phyloP scores from a whole-genome alignment of 2,113 vertebrate genomes.

The Protomyctophum bolini region DNA sequence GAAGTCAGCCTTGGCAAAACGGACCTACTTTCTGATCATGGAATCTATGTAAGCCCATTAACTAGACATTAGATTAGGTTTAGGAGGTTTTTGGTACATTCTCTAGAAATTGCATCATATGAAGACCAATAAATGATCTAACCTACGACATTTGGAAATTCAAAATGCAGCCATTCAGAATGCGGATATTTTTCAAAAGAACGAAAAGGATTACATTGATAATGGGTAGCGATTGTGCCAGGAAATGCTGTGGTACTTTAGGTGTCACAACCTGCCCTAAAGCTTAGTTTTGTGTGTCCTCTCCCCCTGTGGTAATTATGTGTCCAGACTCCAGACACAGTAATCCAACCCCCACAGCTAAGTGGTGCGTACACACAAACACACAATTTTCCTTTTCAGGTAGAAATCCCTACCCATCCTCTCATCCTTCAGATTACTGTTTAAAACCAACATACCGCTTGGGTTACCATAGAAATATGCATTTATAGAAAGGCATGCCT shows the following conservation, averaged over 20 bases:
- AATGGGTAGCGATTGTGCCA: not conserved
- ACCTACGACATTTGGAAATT: not conserved
- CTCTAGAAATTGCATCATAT: constrained; percentile 52
- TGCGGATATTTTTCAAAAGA: not conserved
- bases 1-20: constrained; percentile 32
- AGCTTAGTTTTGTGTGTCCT: constrained; percentile 4
- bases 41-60: constrained; percentile 53
- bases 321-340: constrained; percentile 48
- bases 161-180: not conserved
- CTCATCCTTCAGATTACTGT: not conserved
- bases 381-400: constrained; percentile 41
- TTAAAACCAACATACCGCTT: constrained; percentile 7
- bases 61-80: constrained; percentile 33
- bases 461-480: constrained; percentile 36
- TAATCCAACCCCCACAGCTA: constrained; percentile 49
- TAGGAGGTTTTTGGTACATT: not conserved
- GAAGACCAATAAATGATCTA: not conserved
- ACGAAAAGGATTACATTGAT: no score
- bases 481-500: constrained; percentile 11
- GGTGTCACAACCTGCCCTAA: not conserved
- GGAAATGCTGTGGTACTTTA: not conserved
- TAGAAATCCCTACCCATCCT: constrained; percentile 37
- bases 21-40: constrained; percentile 32
- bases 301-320: constrained; percentile 46
- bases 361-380: constrained; percentile 22